phyloP scores from a whole-genome alignment of 2,797 vertebrate species.

The Molothrus ater region DNA sequence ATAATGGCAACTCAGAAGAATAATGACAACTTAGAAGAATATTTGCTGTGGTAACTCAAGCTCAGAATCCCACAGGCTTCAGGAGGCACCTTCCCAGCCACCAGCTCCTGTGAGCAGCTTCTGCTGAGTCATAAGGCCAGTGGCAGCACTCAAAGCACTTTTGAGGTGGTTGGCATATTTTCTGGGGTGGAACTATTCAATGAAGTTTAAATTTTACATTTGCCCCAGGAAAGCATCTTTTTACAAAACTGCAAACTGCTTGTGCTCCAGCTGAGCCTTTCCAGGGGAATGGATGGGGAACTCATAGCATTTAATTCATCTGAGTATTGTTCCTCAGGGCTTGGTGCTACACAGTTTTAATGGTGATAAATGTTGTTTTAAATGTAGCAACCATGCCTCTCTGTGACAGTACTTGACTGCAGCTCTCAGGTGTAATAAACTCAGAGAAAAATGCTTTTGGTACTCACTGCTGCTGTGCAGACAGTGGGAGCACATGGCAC shows the following conservation, averaged over 20 bases:
- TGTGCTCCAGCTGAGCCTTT: neutral
- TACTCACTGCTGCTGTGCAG: accelerated
- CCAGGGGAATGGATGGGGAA: neutral
- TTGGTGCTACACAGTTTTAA: neutral
- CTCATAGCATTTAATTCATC: accelerated
- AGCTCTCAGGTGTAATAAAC: neutral
- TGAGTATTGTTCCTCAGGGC: neutral
- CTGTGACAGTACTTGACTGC: accelerated
- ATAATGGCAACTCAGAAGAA: neutral
- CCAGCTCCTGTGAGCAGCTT: neutral
- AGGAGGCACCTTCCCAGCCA: neutral
- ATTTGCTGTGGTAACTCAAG: neutral
- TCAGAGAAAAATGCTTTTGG: accelerated
- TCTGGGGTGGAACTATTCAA: neutral
- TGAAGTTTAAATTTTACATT: neutral
- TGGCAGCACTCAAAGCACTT: neutral
- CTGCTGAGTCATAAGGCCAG: neutral
- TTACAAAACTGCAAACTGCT: neutral
- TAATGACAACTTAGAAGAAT: neutral
- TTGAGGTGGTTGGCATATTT: neutral
- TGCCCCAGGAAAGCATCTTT: neutral
- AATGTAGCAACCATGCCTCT: neutral
- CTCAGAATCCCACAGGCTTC: neutral
- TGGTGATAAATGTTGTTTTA: neutral
- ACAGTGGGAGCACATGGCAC: too few species aligned